Base-by-base conservation (phyloP, 1,140 invertebrate genomes). In the Piezodorus guildinii region DNA sequence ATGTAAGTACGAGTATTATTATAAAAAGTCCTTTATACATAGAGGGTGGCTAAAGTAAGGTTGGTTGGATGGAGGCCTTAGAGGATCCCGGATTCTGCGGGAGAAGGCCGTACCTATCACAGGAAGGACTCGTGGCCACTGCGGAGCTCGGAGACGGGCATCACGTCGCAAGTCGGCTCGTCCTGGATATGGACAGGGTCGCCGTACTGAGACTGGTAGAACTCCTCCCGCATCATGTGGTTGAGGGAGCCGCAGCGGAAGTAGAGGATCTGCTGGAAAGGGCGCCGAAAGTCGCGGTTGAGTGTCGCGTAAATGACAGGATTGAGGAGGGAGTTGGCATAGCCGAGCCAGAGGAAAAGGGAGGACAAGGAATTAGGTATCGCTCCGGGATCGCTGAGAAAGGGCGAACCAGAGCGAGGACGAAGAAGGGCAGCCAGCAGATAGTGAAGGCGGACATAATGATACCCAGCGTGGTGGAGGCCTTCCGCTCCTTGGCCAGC, bases 351-450 rank as follows among this genome's bases (percentile, higher is more conserved):
- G 25, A 91, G 80, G 71, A 94, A 86, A 44, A 82, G 73, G 16
- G 77, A 79, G 17, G 78, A 77, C 0, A 83, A 66, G 76, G 69
- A 86, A 60, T 27, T 70, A 60, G 81, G 85, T 65, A 87, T 86
- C 62, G 79, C 76, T 49, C 81, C 76, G 54, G 77, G 82, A 64
- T 81, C 80, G 62, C 71, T 66, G 4, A 89, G 76, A 71, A 94
- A 94, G n/a, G 90, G 71, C 85, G 80, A 34, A 96, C 82, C 12
- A 96, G 75, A 1, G 94, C 92, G 39, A 95, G 78, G 9, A 96
- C 88, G 75, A 98, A 97, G 74, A 96, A 99, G 2, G 96, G 96
- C 39, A 98, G 77, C 96, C 95, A 99, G 73, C 95, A 98, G 62
- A 96, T 78, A 16, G 88, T 90, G 72, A 99, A 98, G 1, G 94